phyloP scores from a whole-genome alignment of 2,797 vertebrate genomes.

The Megalops cyprinoides region DNA sequence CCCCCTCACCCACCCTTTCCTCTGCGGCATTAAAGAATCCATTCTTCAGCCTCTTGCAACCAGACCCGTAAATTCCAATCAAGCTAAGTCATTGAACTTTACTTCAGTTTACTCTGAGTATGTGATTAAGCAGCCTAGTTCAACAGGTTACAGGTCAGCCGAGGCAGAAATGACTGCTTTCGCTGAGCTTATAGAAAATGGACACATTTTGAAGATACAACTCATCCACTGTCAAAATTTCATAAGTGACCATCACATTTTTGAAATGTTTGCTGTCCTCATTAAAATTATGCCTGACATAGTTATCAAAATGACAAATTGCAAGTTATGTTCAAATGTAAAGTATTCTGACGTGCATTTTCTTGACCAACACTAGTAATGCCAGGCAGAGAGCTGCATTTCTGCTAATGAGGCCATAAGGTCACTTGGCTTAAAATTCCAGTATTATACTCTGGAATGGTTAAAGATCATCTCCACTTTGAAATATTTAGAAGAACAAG shows the following conservation, averaged over 20 bases:
- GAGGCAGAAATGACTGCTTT: neutral
- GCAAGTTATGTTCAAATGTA: neutral
- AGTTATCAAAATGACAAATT: conserved; percentile 41
- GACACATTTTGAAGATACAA: conserved; percentile 27
- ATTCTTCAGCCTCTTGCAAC: conserved; percentile 56
- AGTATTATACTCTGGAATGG: too few species aligned
- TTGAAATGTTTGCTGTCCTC: neutral
- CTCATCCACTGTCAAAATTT: neutral
- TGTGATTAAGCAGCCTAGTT: conserved; percentile 27
- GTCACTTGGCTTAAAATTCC: neutral
- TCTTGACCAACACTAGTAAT: neutral
- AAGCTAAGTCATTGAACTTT: conserved; percentile 34
- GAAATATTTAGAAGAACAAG: too few species aligned
- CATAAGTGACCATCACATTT: neutral
- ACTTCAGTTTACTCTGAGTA: conserved; percentile 41
- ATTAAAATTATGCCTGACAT: conserved; percentile 12
- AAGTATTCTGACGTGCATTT: conserved; percentile 1
- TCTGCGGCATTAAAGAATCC: conserved; percentile 38
- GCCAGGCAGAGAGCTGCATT: neutral
- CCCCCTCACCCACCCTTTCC: conserved; percentile 46
- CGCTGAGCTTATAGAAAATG: conserved; percentile 9
- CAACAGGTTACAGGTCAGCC: conserved; percentile 35
- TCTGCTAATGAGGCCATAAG: neutral
- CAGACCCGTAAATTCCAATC: conserved; percentile 39
- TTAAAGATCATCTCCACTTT: too few species aligned